phyloP scores from a whole-genome alignment of 2,888 invertebrate species.

The Cephus spinipes region DNA sequence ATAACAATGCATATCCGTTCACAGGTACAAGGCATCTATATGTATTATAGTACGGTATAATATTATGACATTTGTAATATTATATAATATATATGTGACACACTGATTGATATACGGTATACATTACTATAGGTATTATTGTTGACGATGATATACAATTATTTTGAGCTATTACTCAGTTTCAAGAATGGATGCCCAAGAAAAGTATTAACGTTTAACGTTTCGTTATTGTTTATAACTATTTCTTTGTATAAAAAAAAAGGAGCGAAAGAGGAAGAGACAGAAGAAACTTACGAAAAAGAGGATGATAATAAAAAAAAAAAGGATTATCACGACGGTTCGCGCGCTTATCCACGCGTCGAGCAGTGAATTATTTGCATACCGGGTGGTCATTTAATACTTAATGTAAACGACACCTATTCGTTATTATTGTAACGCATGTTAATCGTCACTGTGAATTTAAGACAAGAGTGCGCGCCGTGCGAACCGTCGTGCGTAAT shows the following conservation, averaged over 20 bases:
- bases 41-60: slow-evolving; percentile 24
- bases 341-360: background rate
- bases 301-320: slow-evolving; percentile 3
- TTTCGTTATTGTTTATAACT: slow-evolving; percentile 53
- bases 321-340: slow-evolving; percentile 9
- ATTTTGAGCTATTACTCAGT: slow-evolving; percentile 27
- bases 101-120: slow-evolving; percentile 47
- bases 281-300: slow-evolving; percentile 10
- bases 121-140: slow-evolving; percentile 43
- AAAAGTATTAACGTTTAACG: slow-evolving; percentile 56
- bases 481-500: background rate
- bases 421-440: background rate
- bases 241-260: slow-evolving; percentile 26
- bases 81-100: slow-evolving; percentile 42
- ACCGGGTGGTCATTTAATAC: background rate
- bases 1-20: background rate
- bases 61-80: slow-evolving; percentile 48
- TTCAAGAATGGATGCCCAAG: slow-evolving; percentile 45
- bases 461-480: background rate
- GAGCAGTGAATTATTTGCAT: background rate
- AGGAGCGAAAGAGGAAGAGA: slow-evolving; percentile 3
- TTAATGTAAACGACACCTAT: background rate
- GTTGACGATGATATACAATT: slow-evolving; percentile 34
- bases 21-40: slow-evolving; percentile 23
- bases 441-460: background rate